phyloP scores from a whole-genome alignment of 2,113 vertebrate genomes.

The Thamnaconus septentrionalis region DNA sequence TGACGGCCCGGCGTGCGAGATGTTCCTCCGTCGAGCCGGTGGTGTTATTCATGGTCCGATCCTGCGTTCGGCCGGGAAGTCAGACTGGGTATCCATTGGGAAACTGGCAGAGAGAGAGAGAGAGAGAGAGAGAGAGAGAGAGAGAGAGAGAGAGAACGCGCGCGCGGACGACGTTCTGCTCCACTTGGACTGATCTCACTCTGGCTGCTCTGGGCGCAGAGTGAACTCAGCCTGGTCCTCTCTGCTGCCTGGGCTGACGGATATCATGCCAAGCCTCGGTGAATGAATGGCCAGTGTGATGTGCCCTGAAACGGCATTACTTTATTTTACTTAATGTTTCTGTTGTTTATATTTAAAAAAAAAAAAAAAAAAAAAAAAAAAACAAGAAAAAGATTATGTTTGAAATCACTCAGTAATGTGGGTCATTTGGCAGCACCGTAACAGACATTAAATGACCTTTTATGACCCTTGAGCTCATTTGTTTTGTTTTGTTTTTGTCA shows the following conservation, averaged over 20 bases:
- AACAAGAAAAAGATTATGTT: too few species aligned
- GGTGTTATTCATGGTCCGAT: conserved; percentile 50
- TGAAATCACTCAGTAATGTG: too few species aligned
- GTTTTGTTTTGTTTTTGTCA: too few species aligned
- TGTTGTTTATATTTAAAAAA: too few species aligned
- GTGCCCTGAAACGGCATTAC: too few species aligned
- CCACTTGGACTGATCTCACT: conserved; percentile 14
- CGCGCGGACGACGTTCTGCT: conserved; percentile 18
- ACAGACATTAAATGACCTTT: too few species aligned
- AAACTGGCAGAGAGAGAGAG: not conserved
- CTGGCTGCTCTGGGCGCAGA: conserved; percentile 27
- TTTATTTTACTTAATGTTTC: too few species aligned
- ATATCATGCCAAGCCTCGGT: not conserved
- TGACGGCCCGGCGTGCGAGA: conserved; percentile 41
- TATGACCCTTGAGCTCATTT: too few species aligned
- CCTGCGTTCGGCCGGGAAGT: conserved; percentile 6
- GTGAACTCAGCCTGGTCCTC: conserved; percentile 47
- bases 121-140: not conserved
- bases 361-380: too few species aligned
- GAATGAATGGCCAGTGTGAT: too few species aligned
- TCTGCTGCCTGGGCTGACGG: conserved; percentile 13
- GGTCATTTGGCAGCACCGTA: too few species aligned
- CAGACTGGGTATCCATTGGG: not conserved
- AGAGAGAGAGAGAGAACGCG: not conserved
- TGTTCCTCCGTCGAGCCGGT: conserved; percentile 21